Evolutionary conservation across 2,113 vertebrate species (phyloP).

Genomic region (Oplegnathus fasciatus): DNA sequence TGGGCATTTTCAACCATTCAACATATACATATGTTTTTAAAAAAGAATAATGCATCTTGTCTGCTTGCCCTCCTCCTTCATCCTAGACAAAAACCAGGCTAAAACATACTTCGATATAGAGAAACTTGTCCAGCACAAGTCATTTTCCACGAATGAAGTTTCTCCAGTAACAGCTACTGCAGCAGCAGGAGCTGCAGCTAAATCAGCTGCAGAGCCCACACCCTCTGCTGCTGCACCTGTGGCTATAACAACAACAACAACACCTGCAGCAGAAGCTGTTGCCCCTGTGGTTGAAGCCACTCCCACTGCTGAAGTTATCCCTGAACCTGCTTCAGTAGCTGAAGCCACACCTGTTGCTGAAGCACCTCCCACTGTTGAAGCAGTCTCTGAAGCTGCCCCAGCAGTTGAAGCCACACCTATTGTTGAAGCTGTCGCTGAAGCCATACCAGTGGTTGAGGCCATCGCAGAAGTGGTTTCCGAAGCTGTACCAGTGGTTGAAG

Average conservation of each 20-base stretch:
- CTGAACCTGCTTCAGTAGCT: not conserved
- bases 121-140: constrained; percentile 81
- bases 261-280: not conserved
- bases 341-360: not conserved
- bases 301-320: not conserved
- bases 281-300: not conserved
- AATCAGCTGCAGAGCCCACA: not conserved
- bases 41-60: constrained; percentile 60
- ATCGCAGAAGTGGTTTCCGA: not conserved
- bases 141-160: constrained; percentile 65
- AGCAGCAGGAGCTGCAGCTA: constrained; percentile 37
- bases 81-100: constrained; percentile 72
- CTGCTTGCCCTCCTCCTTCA: constrained; percentile 66
- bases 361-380: not conserved
- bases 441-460: not conserved
- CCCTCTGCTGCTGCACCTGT: constrained; percentile 28
- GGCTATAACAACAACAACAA: not conserved
- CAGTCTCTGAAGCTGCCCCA: not conserved
- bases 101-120: constrained; percentile 83
- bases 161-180: not conserved
- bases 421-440: not conserved
- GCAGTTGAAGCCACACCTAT: not conserved
- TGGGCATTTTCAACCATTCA: not conserved
- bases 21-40: not conserved
- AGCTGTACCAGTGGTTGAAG: not conserved